These are phyloP conservation scores for Pipistrellus pygmaeus DNA, from an alignment of 2,797 vertebrate species.

Conservation along the genomic window DNA sequence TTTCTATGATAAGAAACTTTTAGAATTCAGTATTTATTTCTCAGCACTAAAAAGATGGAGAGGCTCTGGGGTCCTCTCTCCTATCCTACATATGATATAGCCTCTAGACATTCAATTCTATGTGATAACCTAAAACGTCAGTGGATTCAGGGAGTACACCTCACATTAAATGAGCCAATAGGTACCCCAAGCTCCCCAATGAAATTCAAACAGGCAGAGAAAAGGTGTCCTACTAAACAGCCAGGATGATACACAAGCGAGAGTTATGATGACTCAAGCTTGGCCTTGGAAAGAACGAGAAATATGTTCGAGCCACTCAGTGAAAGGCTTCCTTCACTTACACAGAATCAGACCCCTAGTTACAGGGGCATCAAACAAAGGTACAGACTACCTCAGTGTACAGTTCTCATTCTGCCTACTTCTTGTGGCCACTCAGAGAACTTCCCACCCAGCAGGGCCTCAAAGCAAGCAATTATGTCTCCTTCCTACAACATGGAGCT, in stretches of 20 bases:
- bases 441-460: not conserved
- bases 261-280: not conserved
- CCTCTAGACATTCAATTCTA: not conserved
- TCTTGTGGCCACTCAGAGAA: too few species aligned
- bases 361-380: not conserved
- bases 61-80: not conserved
- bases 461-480: not conserved
- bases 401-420: not conserved
- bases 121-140: not conserved
- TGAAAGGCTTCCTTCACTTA: not conserved
- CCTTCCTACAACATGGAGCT: not conserved
- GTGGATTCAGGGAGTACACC: too few species aligned
- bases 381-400: accelerated
- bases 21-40: slow-evolving; percentile 8
- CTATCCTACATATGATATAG: not conserved
- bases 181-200: not conserved
- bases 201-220: not conserved
- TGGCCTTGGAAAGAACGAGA: not conserved
- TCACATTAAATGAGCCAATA: not conserved
- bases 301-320: not conserved
- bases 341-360: not conserved
- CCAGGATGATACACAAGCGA: not conserved
- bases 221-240: not conserved
- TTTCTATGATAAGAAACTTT: not conserved
- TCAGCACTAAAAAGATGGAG: not conserved